Conservation (phyloP, 2,888 invertebrate species). For the Hydraecia micacea region DNA sequence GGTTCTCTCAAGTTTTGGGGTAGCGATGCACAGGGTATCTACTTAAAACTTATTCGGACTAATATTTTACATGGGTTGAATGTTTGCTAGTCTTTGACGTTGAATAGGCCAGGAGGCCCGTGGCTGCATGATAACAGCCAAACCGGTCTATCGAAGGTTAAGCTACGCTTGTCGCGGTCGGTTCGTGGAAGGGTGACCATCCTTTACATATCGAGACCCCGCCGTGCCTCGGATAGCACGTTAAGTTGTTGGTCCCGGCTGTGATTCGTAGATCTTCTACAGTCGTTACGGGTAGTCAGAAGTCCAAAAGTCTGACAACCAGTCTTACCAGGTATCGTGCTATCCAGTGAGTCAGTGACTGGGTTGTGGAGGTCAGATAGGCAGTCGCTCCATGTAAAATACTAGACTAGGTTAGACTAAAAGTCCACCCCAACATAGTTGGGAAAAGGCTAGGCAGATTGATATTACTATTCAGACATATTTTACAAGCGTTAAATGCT, state of each 20-base stretch:
- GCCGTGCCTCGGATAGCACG: not conserved
- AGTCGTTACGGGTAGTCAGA: not conserved
- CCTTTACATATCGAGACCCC: not conserved
- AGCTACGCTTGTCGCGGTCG: not conserved
- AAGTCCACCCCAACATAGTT: not conserved
- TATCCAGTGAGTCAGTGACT: not conserved
- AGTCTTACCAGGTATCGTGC: not conserved
- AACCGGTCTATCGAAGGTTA: not conserved
- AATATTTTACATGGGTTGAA: not conserved
- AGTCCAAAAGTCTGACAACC: not conserved
- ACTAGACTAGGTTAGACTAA: not conserved
- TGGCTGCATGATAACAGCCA: not conserved
- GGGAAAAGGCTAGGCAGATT: not conserved
- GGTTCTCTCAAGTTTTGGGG: conserved; percentile 42
- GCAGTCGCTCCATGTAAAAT: not conserved
- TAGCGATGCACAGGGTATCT: conserved; percentile 5
- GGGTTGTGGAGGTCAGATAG: not conserved
- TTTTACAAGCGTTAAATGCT: not conserved
- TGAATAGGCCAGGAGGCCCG: not conserved
- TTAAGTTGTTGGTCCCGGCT: not conserved
- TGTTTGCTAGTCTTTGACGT: not conserved
- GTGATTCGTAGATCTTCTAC: not conserved
- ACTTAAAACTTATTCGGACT: not conserved
- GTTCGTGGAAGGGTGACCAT: not conserved
- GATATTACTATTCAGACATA: not conserved